Evolutionary conservation across 2,888 invertebrate species (phyloP).

Genomic region (Lithosia quadra): DNA sequence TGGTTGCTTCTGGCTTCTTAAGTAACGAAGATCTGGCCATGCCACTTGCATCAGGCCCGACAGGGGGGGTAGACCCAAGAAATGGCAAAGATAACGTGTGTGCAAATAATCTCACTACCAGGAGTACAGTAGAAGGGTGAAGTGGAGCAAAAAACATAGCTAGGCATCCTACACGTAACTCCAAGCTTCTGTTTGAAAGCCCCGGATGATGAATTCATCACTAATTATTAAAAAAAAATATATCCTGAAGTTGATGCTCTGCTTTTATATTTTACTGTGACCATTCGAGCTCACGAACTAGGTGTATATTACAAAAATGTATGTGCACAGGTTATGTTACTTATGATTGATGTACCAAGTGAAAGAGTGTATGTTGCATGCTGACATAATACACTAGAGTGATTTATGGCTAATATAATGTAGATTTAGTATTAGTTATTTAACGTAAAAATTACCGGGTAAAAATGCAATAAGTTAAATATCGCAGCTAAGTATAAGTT

Average conservation of each 20-base stretch:
- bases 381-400: not conserved
- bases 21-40: not conserved
- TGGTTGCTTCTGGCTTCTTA: not conserved
- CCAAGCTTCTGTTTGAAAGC: too few relatives aligned
- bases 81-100: not conserved
- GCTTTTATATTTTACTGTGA: not conserved
- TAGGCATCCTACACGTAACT: not conserved
- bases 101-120: not conserved
- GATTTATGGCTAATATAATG: constrained; percentile 6
- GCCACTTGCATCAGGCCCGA: not conserved
- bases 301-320: not conserved
- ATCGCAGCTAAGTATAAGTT: too few relatives aligned
- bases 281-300: not conserved
- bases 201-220: too few relatives aligned
- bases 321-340: not conserved
- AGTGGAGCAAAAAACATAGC: not conserved
- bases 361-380: not conserved
- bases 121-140: not conserved
- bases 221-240: not conserved
- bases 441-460: too few relatives aligned
- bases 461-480: too few relatives aligned
- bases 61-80: not conserved
- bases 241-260: not conserved
- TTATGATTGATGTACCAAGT: constrained; percentile 6
- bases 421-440: not conserved